A percentile compares a stretch with the other conserved stretches of the same genome.
These are phyloP conservation scores for Orchesellides sinensis DNA, from an alignment of 2,888 invertebrate genomes.

Conservation along the genomic window DNA sequence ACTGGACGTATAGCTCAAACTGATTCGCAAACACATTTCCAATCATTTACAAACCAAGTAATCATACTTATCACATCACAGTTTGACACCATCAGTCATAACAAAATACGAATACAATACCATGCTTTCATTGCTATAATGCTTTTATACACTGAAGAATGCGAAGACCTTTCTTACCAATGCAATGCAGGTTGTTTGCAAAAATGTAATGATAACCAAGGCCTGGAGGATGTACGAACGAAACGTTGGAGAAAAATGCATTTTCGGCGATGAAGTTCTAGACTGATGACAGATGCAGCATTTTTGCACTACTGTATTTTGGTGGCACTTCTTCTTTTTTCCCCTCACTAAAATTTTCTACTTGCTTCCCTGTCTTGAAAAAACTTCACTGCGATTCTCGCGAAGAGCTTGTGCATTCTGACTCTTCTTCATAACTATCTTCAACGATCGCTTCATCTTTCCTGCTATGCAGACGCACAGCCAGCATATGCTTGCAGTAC, in stretches of 20 bases:
- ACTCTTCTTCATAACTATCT: constrained; percentile 52
- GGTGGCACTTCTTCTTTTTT: constrained; percentile 35
- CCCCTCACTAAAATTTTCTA: constrained; percentile 37
- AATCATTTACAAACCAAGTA: too few species aligned
- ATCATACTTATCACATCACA: too few species aligned
- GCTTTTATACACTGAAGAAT: too few species aligned
- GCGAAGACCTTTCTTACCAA: constrained; percentile 39
- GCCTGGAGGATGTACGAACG: constrained; percentile 27
- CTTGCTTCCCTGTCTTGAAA: constrained; percentile 10
- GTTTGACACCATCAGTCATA: too few species aligned
- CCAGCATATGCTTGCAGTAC: constrained; percentile 45
- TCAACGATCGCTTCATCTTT: constrained; percentile 42
- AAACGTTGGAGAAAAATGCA: constrained; percentile 13
- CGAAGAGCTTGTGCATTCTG: constrained; percentile 37
- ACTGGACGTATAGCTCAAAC: too few species aligned
- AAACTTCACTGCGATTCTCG: constrained; percentile 35
- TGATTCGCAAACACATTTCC: too few species aligned
- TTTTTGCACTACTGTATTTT: constrained; percentile 30
- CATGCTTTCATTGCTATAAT: too few species aligned
- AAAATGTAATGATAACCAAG: constrained; percentile 6
- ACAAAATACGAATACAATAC: too few species aligned
- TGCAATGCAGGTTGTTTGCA: constrained; percentile 11
- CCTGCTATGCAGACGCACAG: constrained; percentile 52
- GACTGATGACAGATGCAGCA: constrained; percentile 43
- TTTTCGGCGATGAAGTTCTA: constrained; percentile 27